A percentile compares a stretch with the other conserved stretches of the same genome.
Conservation (phyloP, 1,140 invertebrate species). For the Pentalonia nigronervosa region DNA sequence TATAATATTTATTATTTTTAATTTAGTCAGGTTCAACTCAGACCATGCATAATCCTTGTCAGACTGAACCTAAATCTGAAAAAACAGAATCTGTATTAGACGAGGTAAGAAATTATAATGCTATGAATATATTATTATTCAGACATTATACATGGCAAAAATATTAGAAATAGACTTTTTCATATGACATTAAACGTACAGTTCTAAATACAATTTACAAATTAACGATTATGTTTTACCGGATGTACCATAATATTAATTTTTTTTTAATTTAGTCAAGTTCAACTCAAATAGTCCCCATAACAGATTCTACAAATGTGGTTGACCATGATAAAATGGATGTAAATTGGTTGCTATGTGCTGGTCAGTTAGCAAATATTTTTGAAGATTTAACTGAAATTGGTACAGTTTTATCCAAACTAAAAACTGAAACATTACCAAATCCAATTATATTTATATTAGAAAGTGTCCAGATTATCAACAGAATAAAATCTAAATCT, state of each 20-base stretch:
- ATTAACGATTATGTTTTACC: background rate
- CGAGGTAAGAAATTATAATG: background rate
- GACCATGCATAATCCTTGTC: background rate
- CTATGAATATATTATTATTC: background rate
- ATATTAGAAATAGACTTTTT: no score
- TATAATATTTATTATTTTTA: slow-evolving; percentile 26
- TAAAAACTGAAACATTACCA: background rate
- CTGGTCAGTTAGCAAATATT: background rate
- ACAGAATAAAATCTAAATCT: background rate
- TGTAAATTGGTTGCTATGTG: no score
- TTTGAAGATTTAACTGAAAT: background rate
- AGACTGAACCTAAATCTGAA: slow-evolving; percentile 30
- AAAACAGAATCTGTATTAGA: background rate
- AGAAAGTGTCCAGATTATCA: background rate
- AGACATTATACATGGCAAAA: background rate
- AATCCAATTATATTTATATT: slow-evolving; percentile 19
- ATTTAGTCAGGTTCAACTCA: slow-evolving; percentile 25
- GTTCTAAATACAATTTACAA: no score
- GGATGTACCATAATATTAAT: background rate
- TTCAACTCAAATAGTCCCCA: no score
- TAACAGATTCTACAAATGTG: no score
- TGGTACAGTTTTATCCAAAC: background rate
- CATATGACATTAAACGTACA: no score
- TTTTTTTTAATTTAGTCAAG: background rate
- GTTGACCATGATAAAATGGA: no score